phyloP scores from a whole-genome alignment of 2,113 vertebrate species.

The Mellivora capensis region DNA sequence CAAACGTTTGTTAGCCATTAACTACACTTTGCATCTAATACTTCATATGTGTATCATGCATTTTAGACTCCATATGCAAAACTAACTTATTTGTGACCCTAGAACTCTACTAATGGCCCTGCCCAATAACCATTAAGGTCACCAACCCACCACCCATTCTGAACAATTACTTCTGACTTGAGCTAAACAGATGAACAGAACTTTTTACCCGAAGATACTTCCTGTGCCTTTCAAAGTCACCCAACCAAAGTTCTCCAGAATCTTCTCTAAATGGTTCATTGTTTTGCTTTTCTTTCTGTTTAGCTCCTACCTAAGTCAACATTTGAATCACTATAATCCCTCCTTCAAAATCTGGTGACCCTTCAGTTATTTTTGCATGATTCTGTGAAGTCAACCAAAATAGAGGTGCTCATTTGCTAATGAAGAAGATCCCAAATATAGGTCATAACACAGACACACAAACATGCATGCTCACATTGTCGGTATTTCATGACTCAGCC shows the following conservation, averaged over 20 bases:
- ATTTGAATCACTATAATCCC: not conserved
- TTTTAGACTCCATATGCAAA: constrained; percentile 52
- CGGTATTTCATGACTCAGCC: constrained; percentile 7
- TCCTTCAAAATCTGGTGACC: constrained; percentile 31
- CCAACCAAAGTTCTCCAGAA: constrained; percentile 1
- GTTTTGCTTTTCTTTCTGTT: not conserved
- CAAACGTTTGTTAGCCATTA: constrained; percentile 71
- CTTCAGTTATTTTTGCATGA: constrained; percentile 11
- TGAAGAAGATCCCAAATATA: not conserved
- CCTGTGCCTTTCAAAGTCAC: constrained; percentile 37
- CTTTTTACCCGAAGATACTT: not conserved
- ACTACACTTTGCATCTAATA: constrained; percentile 59
- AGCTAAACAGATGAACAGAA: constrained; percentile 17
- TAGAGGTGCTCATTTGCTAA: not conserved
- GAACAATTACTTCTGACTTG: constrained; percentile 14
- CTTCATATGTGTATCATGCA: constrained; percentile 36
- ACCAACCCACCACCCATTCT: not conserved
- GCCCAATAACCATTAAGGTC: not conserved
- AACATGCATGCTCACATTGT: not conserved
- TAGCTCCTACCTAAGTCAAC: not conserved
- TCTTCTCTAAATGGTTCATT: constrained; percentile 22
- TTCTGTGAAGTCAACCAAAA: constrained; percentile 8
- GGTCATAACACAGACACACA: not conserved
- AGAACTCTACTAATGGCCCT: constrained; percentile 18
- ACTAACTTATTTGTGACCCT: constrained; percentile 40